Evolutionary conservation across 2,888 invertebrate species (phyloP).

Genomic region (Microdon myrmicae): DNA sequence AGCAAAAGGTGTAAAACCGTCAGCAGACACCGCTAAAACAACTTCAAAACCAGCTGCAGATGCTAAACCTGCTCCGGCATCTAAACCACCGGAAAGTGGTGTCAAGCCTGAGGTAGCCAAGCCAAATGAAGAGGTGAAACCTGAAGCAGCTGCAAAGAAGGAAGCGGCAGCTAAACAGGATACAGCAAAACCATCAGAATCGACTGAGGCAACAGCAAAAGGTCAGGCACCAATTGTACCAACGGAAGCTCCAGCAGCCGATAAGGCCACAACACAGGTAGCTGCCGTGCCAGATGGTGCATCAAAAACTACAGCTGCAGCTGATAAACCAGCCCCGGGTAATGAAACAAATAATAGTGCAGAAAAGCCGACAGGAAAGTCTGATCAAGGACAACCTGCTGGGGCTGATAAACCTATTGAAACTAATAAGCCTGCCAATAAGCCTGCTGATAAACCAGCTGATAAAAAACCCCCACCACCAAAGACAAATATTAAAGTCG

Average conservation of each 20-base stretch:
- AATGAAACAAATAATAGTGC: constrained; percentile 54
- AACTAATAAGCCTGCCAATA: constrained; percentile 53
- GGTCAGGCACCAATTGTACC: constrained; percentile 55
- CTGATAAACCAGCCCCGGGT: constrained; percentile 57
- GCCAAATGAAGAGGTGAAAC: constrained; percentile 58
- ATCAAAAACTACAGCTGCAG: constrained; percentile 50
- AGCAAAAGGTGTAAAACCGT: constrained; percentile 50
- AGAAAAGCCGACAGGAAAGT: constrained; percentile 45
- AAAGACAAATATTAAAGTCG: constrained; percentile 63
- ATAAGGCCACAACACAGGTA: constrained; percentile 59
- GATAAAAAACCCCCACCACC: constrained; percentile 58
- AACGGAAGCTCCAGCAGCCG: constrained; percentile 64
- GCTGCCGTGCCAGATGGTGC: constrained; percentile 58
- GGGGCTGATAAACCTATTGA: constrained; percentile 52
- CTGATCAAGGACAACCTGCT: constrained; percentile 55
- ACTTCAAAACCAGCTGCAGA: constrained; percentile 18
- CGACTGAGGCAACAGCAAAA: constrained; percentile 55
- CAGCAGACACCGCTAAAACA: constrained; percentile 17
- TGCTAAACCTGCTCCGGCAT: constrained; percentile 58
- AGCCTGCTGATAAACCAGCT: constrained; percentile 55
- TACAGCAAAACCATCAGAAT: constrained; percentile 56
- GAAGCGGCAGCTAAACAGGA: constrained; percentile 58
- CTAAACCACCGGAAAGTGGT: constrained; percentile 57
- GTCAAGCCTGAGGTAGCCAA: constrained; percentile 60
- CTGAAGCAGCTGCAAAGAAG: constrained; percentile 60